Evolutionary conservation across 2,113 vertebrate species (phyloP).

Genomic region (Leptodactylus fuscus): DNA sequence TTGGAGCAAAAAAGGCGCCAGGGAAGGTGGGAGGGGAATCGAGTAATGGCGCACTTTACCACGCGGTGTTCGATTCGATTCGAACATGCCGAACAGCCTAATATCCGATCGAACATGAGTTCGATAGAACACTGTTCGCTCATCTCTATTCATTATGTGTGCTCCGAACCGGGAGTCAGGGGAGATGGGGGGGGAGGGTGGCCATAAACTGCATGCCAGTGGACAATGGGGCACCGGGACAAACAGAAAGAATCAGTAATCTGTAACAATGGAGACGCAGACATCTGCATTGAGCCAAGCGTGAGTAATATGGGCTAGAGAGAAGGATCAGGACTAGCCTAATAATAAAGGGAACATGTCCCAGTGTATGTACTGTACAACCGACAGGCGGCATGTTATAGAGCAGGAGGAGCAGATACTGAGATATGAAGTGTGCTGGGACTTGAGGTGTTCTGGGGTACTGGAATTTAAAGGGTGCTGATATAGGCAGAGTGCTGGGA

Average conservation of each 20-base stretch:
- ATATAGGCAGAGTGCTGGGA: neutral
- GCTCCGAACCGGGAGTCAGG: neutral
- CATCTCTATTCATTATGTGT: slow-evolving; percentile 28
- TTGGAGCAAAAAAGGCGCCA: too few species aligned
- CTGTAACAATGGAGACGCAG: neutral
- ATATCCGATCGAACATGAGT: too few species aligned
- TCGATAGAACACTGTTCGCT: too few species aligned
- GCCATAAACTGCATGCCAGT: neutral
- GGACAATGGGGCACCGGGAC: neutral
- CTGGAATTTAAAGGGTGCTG: neutral
- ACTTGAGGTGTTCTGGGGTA: neutral
- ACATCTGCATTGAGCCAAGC: neutral
- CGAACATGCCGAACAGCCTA: too few species aligned
- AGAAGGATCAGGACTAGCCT: neutral
- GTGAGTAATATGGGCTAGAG: neutral
- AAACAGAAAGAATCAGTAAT: neutral
- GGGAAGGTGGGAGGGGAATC: too few species aligned
- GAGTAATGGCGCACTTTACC: too few species aligned
- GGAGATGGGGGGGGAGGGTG: neutral
- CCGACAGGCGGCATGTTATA: too few species aligned
- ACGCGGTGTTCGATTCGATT: too few species aligned
- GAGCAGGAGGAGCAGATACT: too few species aligned
- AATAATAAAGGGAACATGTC: neutral
- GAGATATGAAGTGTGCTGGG: neutral
- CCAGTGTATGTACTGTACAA: too few species aligned